Base-by-base conservation (phyloP, 2,888 invertebrate genomes). In the Xylota segnis region DNA sequence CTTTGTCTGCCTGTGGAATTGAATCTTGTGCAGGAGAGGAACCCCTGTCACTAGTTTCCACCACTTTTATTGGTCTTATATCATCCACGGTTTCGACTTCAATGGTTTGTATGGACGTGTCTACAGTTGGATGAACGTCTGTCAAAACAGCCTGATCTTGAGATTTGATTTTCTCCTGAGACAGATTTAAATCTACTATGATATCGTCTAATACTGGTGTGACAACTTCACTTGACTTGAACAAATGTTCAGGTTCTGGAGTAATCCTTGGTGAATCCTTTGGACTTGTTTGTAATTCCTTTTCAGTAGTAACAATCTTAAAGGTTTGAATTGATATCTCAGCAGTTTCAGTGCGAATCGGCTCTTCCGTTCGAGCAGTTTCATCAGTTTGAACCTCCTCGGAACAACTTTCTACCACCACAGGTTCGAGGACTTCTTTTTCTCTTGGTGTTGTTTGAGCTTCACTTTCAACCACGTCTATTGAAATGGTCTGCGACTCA, bases 191-290 rank as follows among this genome's bases (percentile, higher is more conserved):
- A 66, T 91, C 89, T 10, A 88, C 89, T 37, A 91, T 90, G 86
- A 91, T 87, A 88, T 90, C 94, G 90, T 89, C 92, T 88, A 91
- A 89, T 89, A 92, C 27, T 87, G 92, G 90, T 87, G 90, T 88
- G 79, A 93, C 88, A 71, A 93, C 88, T 75, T 91, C 88, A 88
- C 90, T 74, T 88, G 89, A 83, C 87, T 90, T 9, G 45, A 74
- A 68, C 5, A 0, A 82, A 0, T 89, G 83, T 32, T 90, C 88
- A 3, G 68, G 83, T 43, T 87, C 86, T 14, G 56, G 32, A 4
- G 10, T 29, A 4, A 71, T 79, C 0, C 88, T 88, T 2, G 90
- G 89, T 0, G 90, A 89, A 3, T 89, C 89, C 12, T 61, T 88
- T 0, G 91, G 90, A 18, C 91, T 89, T n/a, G 92, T 92, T 88